Percentiles rank a stretch among this genome's conserved stretches.
Evolutionary conservation across 2,797 vertebrate species (phyloP).

Genomic region (Diplodus sargus): DNA sequence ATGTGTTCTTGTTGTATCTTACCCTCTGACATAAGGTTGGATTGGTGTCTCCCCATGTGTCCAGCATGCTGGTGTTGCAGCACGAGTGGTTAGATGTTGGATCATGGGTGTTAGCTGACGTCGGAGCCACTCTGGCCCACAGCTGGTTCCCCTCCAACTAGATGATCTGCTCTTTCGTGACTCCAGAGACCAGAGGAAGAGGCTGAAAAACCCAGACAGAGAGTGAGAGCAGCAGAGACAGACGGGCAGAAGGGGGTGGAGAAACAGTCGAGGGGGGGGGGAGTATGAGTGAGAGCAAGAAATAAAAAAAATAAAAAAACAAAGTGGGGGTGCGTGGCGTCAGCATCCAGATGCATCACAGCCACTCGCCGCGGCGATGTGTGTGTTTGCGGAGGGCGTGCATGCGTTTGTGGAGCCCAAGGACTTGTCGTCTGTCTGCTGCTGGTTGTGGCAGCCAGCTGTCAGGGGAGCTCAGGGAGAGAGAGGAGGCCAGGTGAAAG

Average conservation of each 20-base stretch:
- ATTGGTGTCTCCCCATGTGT: slow-evolving; percentile 23
- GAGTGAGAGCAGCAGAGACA: slow-evolving; percentile 64
- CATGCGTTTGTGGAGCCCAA: slow-evolving; percentile 75
- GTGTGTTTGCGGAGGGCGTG: slow-evolving; percentile 63
- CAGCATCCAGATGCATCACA: slow-evolving; percentile 74
- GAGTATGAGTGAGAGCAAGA: slow-evolving; percentile 44
- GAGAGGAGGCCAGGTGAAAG: slow-evolving; percentile 82
- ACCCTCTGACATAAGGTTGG: slow-evolving; percentile 7
- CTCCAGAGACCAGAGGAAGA: slow-evolving; percentile 72
- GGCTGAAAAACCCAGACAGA: slow-evolving; percentile 66
- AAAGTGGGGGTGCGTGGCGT: slow-evolving; percentile 57
- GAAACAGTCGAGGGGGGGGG: slow-evolving; percentile 43
- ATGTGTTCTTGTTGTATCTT: slow-evolving; percentile 26
- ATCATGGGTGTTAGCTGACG: slow-evolving; percentile 61
- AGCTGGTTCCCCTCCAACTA: slow-evolving; percentile 79
- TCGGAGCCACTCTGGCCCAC: slow-evolving; percentile 65
- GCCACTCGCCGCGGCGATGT: slow-evolving; percentile 50
- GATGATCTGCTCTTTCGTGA: slow-evolving; percentile 71
- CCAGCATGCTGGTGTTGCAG: slow-evolving; percentile 47
- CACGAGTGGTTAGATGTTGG: slow-evolving; percentile 60
- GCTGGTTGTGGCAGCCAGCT: slow-evolving; percentile 83
- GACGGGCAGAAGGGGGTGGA: slow-evolving; percentile 54
- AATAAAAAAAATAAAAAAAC: slow-evolving; percentile 11
- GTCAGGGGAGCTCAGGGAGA: slow-evolving; percentile 82
- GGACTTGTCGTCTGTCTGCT: slow-evolving; percentile 83